Evolutionary conservation across 2,113 vertebrate species (phyloP), one percentile per base, ranked within the genome.

Genomic region (Sinocyclocheilus maitianheensis): DNA sequence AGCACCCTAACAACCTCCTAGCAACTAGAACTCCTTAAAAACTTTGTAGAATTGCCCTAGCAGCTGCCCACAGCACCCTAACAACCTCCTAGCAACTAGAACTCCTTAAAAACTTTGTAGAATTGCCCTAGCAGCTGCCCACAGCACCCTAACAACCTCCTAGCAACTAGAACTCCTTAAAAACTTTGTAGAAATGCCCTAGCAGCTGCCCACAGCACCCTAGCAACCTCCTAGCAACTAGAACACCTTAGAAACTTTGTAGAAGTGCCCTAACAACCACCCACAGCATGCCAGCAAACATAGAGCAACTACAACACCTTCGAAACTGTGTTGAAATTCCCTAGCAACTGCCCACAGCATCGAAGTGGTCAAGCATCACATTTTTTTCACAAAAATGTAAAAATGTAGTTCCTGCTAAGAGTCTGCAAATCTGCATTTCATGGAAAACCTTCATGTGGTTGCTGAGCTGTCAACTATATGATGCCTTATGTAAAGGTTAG

Each of bases 401-500:
- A 67, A 46, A 81, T 12, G 0, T 11, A 5, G 0, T 65, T 26
- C 26, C 16, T 53, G 26, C 55, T 55, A 53, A 77, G 14, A 26
- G 48, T 20, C 18, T 30, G 40, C 6, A 30, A 81, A 48, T 81
- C 22, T 48, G 60, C 60, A 46, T 20, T 67, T 83, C 30, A 74
- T 60, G 78, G 58, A 53, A 75, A 67, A 30, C 43, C 63, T 75
- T 9, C 1, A 8, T 26, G 74, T 48, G 1, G 48, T 77, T 46
- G 7, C 34, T 0, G 72, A 78, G 51, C 26, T 11, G 40, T 58
- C n/a, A 77, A 40, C 83, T 79, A 48, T 11, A 46, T 0, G 24
- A 51, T 62, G 76, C 46, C 34, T 69, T 67, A 43, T 85, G 75
- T 85, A 53, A 77, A 65, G 69, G 34, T 87, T 78, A 89, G 85